Percentiles rank a stretch among this genome's conserved stretches.
Conservation (phyloP, 2,888 invertebrate genomes). For the Meteorus cinctellus region DNA sequence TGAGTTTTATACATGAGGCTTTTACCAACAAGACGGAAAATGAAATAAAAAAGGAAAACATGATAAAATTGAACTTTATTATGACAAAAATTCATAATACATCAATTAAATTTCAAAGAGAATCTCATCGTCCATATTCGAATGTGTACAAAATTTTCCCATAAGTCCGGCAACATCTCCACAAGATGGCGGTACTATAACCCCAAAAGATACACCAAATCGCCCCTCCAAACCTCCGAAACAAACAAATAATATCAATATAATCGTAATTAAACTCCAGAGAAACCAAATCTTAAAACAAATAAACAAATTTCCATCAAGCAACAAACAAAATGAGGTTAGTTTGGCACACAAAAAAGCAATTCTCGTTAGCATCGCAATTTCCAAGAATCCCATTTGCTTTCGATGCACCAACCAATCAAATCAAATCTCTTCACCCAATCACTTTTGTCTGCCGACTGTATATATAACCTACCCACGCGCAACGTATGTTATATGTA, state of each 20-base stretch:
- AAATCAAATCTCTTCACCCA: background rate
- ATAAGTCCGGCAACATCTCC: background rate
- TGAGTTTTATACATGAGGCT: conserved; percentile 67
- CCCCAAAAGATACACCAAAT: background rate
- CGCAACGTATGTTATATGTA: background rate
- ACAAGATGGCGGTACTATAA: background rate
- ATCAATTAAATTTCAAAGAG: background rate
- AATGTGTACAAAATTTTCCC: background rate
- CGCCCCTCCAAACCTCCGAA: background rate
- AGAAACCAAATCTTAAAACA: no score
- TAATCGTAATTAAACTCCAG: no score
- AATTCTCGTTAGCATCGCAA: background rate
- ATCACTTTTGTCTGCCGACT: no score
- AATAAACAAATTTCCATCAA: background rate
- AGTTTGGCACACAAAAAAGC: background rate
- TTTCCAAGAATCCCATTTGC: background rate
- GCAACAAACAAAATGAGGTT: no score
- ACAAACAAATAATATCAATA: no score
- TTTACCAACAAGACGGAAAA: conserved; percentile 56
- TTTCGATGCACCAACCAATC: background rate
- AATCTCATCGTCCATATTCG: background rate
- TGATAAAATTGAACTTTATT: conserved; percentile 62
- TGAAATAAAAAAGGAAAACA: background rate
- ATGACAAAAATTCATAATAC: conserved; percentile 55
- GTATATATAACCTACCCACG: no score